Conservation (phyloP, 1,140 invertebrate species). For the Anastrepha ludens region DNA sequence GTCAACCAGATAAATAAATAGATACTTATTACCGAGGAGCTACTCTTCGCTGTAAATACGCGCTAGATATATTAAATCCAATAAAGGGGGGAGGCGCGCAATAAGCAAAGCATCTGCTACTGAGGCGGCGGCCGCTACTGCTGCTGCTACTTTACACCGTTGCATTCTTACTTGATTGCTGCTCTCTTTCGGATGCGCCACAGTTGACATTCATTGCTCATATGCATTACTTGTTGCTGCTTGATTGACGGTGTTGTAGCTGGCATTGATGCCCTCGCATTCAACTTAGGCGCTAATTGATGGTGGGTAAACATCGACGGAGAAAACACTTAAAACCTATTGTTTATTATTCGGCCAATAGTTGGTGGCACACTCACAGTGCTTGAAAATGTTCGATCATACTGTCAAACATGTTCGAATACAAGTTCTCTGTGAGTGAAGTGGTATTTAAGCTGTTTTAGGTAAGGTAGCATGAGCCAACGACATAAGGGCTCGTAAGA, state of each 20-base stretch:
- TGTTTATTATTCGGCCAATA: not conserved
- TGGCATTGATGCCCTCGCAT: not conserved
- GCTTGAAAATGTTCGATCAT: conserved; percentile 9
- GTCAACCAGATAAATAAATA: conserved; percentile 44
- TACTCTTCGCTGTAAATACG: not conserved
- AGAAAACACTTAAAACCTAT: not conserved
- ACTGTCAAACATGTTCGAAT: not conserved
- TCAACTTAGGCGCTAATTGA: not conserved
- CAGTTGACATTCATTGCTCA: not conserved
- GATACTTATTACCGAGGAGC: not conserved
- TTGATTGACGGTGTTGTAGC: not conserved
- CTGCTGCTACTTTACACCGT: not conserved
- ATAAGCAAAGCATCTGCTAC: not conserved
- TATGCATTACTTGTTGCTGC: not conserved
- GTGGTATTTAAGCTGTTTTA: no score
- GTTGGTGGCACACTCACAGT: not conserved
- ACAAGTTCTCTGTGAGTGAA: no score
- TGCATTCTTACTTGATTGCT: not conserved
- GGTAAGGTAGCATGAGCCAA: no score
- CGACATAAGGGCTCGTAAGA: no score
- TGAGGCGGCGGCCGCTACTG: no score
- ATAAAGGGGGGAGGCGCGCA: not conserved
- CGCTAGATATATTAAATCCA: not conserved
- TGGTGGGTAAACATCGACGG: not conserved
- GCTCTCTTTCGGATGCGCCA: not conserved